Base-by-base conservation (phyloP, 1,140 invertebrate genomes). In the Drosophila oshimai region DNA sequence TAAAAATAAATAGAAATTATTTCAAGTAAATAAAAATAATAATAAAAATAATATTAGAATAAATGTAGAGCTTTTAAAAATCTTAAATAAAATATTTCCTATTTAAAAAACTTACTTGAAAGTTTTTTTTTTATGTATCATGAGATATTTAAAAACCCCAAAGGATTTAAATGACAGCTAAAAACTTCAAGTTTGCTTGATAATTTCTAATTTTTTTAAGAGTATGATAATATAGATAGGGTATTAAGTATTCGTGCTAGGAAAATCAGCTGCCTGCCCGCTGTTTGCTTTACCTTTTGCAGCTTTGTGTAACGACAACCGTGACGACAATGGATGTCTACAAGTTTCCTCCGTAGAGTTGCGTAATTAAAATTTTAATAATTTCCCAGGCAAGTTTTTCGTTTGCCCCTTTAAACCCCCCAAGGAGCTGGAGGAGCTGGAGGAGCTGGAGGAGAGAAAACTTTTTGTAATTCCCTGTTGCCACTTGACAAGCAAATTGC, bases 341-440 rank as follows among this genome's bases (percentile, higher is more conserved):
- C 62, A 74, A 78, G 53, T 69, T 81, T 68, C n/a, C 57, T 18
- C 60, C 57, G 46, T 39, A 39, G 44, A 50, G 61, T 84, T 84
- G 57, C 61, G 69, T 84, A 81, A 84, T 78, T 84, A 81, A 78
- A 81, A 84, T 81, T 78, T 81, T 64, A 83, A 81, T 81, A 81
- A 81, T 84, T 84, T 64, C 74, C 10, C 53, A 26, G 53, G 42
- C 55, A 83, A 76, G 54, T 57, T 64, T 55, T 34, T 13, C 17
- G 9, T 26, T 4, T 6, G 1, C 10, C 22, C 44, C n/a, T 10
- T 20, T n/a, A 7, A 3, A 17, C 3, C 12, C 18, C 10, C 6
- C 3, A 3, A 6, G 4, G 29, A 12, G 6, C n/a, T n/a, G n/a
- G n/a, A n/a, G n/a, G n/a, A n/a, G n/a, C n/a, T n/a, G n/a, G n/a